phyloP scores from a whole-genome alignment of 2,113 vertebrate species.

The Colius striatus region DNA sequence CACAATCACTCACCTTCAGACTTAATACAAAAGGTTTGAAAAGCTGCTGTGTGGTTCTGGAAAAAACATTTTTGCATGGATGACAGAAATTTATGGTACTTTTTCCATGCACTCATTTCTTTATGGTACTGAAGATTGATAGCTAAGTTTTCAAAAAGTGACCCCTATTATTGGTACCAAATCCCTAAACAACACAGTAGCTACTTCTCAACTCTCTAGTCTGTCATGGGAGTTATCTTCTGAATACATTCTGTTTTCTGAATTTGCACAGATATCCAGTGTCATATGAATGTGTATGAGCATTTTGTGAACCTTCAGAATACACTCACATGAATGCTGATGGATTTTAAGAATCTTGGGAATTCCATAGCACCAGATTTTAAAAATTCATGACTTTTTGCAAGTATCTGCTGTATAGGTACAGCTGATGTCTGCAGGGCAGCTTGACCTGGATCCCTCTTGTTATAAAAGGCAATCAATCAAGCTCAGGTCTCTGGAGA shows the following conservation, averaged over 20 bases:
- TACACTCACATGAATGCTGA: not conserved
- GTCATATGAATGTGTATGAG: not conserved
- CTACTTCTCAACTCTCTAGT: not conserved
- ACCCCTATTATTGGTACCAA: not conserved
- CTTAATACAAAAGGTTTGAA: not conserved
- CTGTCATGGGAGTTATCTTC: not conserved
- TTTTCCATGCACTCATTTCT: not conserved
- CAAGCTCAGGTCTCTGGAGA: not conserved
- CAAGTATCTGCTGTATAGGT: not conserved
- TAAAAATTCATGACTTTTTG: conserved; percentile 32
- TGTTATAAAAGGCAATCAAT: not conserved
- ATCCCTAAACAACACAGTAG: not conserved
- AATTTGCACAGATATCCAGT: not conserved
- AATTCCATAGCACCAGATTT: not conserved
- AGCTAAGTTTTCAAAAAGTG: not conserved
- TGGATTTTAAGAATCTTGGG: not conserved
- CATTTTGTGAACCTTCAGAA: not conserved
- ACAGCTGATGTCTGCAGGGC: conserved; percentile 19
- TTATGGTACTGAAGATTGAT: not conserved
- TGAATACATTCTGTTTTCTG: not conserved
- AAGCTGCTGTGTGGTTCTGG: not conserved
- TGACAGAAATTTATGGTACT: not conserved
- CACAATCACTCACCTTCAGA: not conserved
- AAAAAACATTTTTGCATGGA: not conserved
- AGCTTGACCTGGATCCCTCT: not conserved